phyloP scores from a whole-genome alignment of 2,797 vertebrate species.

The Myiotriccus ornatus region DNA sequence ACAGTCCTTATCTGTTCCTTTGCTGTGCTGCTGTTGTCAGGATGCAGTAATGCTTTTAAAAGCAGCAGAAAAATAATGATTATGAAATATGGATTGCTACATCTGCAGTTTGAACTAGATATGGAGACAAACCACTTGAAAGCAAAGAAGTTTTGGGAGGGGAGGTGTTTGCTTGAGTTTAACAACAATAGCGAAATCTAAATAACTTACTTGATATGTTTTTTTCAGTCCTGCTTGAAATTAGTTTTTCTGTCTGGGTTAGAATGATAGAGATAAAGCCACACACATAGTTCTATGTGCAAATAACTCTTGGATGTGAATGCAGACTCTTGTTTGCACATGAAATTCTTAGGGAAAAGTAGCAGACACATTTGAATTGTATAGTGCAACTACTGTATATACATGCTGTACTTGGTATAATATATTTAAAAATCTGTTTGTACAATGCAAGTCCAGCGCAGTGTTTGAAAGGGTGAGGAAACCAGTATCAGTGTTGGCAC shows the following conservation, averaged over 20 bases:
- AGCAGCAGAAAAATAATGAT: not conserved
- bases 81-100: slow-evolving; percentile 13
- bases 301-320: not conserved
- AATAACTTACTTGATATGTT: not conserved
- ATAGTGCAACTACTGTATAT: not conserved
- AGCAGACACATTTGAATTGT: not conserved
- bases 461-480: not conserved
- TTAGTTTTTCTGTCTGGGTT: not conserved
- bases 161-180: not conserved
- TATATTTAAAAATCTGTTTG: not conserved
- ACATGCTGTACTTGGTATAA: not conserved
- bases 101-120: slow-evolving; percentile 7
- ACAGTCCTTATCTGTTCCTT: not conserved
- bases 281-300: not conserved
- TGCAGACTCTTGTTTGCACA: not conserved
- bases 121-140: not conserved
- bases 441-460: not conserved
- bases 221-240: not conserved
- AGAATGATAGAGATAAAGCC: not conserved
- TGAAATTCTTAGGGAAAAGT: not conserved
- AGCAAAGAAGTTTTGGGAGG: not conserved
- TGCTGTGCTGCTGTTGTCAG: not conserved
- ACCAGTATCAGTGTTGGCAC: not conserved
- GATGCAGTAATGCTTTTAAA: not conserved
- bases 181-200: not conserved